Conservation (phyloP, 2,113 vertebrate species). For the Istiophorus platypterus region DNA sequence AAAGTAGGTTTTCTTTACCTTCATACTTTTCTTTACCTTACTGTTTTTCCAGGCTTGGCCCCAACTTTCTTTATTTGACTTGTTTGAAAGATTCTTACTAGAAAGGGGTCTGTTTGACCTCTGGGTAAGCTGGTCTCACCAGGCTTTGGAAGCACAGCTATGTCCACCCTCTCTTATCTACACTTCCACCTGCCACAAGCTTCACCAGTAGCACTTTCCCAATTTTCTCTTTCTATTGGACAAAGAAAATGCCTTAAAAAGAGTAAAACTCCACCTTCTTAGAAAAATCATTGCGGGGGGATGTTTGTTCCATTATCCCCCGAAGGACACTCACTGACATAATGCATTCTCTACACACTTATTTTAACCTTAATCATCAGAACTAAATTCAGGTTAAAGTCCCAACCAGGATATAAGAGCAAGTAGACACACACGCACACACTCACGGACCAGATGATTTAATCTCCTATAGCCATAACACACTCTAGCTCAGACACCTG, state of each 20-base stretch:
- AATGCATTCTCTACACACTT: too few relatives aligned
- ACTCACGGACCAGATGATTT: conserved; percentile 2
- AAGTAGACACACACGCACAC: neutral
- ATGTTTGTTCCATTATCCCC: too few relatives aligned
- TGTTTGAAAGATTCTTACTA: neutral
- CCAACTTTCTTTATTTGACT: neutral
- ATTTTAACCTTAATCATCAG: too few relatives aligned
- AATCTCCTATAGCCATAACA: conserved; percentile 34
- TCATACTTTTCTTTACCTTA: neutral
- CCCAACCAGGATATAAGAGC: too few relatives aligned
- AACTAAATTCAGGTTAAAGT: too few relatives aligned
- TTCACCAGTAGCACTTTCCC: conserved; percentile 13
- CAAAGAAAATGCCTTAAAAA: neutral
- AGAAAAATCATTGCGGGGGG: neutral
- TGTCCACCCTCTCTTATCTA: neutral
- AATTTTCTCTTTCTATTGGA: conserved; percentile 11
- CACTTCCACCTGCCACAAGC: conserved; percentile 1
- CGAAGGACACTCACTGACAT: too few relatives aligned
- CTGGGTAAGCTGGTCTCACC: conserved; percentile 6
- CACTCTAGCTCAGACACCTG: conserved; percentile 41
- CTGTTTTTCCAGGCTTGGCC: neutral
- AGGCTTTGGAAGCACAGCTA: neutral
- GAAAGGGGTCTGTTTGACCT: conserved; percentile 4
- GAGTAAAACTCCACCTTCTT: neutral
- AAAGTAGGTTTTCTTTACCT: neutral